Base-by-base conservation (phyloP, 2,113 vertebrate genomes). In the Euleptes europaea region DNA sequence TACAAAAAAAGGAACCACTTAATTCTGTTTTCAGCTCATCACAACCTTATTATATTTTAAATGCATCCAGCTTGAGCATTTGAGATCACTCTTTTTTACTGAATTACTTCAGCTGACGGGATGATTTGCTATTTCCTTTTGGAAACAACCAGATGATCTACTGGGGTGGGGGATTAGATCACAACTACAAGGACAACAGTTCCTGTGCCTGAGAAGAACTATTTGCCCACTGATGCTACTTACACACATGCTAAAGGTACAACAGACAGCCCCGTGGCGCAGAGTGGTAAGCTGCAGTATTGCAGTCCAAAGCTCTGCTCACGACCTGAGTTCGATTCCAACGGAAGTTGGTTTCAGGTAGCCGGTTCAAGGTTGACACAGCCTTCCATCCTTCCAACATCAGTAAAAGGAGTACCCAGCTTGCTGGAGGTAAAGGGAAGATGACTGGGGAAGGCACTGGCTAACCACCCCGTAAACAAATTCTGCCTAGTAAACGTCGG, bases 61-160 rank as follows among this genome's bases (percentile, higher is more conserved):
- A 84, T 77, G 82, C 44, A 85, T 40, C 70, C 83, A 90, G 86
- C 77, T 67, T 33, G 5, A 87, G 66, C 80, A 90, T 76, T 93
- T 74, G 78, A 95, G 89, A 82, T 84, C 91, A 92, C 80, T 83
- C 47, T 69, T 88, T n/a, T 75, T 71, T 73, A n/a, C 15, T 65
- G 84, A 78, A 88, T 84, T 87, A 72, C 83, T 86, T 90, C 82
- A 89, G 89, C 85, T 70, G 91, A 92, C 76, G 72, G n/a, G 23
- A 93, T 94, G 93, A 91, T 28, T 80, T 90, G 74, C 81, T 80
- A 86, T 86, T 91, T 82, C 63, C 81, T 91, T 87, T 89, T 73
- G 83, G 86, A 92, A 85, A 66, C 84, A 92, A 76, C 75, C 85
- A 88, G 69, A 88, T 66, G 72, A 38, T 65, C 66, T 77, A 14